These are phyloP conservation scores for Anabas testudineus DNA, from an alignment of 2,797 vertebrate genomes.

Conservation along the genomic window DNA sequence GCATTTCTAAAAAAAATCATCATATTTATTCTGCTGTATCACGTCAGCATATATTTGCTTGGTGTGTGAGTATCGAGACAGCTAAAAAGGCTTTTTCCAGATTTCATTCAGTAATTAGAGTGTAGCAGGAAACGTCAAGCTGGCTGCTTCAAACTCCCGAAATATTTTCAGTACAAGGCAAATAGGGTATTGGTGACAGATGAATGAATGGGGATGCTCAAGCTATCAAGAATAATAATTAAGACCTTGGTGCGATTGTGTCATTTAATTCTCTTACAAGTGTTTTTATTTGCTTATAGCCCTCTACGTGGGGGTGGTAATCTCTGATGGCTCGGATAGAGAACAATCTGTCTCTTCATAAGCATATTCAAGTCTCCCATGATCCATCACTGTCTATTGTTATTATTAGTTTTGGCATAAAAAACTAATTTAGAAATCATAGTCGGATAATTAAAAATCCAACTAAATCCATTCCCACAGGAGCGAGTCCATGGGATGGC, in stretches of 20 bases:
- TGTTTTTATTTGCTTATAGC: slow-evolving; percentile 59
- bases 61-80: neutral
- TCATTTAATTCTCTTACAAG: slow-evolving; percentile 68
- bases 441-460: slow-evolving; percentile 77
- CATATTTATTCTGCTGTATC: slow-evolving; percentile 17
- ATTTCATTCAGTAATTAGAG: neutral
- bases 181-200: neutral
- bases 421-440: slow-evolving; percentile 78
- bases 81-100: neutral
- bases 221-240: slow-evolving; percentile 20
- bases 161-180: neutral
- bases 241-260: slow-evolving; percentile 49
- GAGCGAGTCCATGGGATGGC: slow-evolving; percentile 31
- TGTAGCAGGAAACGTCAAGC: neutral
- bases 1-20: slow-evolving; percentile 34
- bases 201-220: neutral
- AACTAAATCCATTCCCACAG: slow-evolving; percentile 64
- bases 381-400: slow-evolving; percentile 78
- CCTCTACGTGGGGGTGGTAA: slow-evolving; percentile 41
- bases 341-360: slow-evolving; percentile 64
- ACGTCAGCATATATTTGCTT: slow-evolving; percentile 12
- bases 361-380: slow-evolving; percentile 70
- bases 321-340: slow-evolving; percentile 46
- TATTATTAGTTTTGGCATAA: slow-evolving; percentile 80
- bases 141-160: neutral